phyloP scores from a whole-genome alignment of 2,888 invertebrate genomes.

The Apotomis turbidana region DNA sequence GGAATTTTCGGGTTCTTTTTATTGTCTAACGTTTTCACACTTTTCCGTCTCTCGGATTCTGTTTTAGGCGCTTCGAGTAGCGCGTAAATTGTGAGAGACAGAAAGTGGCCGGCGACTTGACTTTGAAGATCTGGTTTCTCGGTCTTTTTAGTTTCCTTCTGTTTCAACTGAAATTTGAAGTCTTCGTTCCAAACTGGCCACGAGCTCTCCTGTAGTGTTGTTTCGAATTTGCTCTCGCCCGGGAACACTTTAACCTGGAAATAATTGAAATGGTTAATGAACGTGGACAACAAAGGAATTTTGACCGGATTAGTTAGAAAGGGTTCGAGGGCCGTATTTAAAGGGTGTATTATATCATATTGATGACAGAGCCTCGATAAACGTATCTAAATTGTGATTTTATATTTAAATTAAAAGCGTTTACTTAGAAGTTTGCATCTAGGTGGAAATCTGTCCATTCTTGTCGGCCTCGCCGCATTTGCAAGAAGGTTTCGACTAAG shows the following conservation, averaged over 20 bases:
- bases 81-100: conserved; percentile 88
- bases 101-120: conserved; percentile 86
- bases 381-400: not conserved
- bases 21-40: conserved; percentile 63
- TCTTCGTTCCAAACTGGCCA: conserved; percentile 93
- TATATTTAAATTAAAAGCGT: not conserved
- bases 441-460: conserved; percentile 8
- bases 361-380: conserved; percentile 16
- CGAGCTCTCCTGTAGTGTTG: conserved; percentile 88
- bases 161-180: conserved; percentile 87
- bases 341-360: conserved; percentile 11
- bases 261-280: conserved; percentile 17
- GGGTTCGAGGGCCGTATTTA: not conserved
- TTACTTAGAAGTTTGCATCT: not conserved
- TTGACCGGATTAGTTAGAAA: conserved; percentile 3
- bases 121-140: conserved; percentile 81
- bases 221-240: conserved; percentile 89
- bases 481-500: not conserved
- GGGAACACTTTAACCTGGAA: conserved; percentile 91
- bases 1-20: conserved; percentile 68
- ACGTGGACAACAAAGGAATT: conserved; percentile 1
- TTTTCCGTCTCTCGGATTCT: conserved; percentile 69
- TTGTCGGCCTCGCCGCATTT: not conserved
- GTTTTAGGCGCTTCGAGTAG: conserved; percentile 84
- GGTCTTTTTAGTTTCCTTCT: conserved; percentile 78